Conservation (phyloP, 2,888 invertebrate genomes). For the Drosophila nigritarsus region DNA sequence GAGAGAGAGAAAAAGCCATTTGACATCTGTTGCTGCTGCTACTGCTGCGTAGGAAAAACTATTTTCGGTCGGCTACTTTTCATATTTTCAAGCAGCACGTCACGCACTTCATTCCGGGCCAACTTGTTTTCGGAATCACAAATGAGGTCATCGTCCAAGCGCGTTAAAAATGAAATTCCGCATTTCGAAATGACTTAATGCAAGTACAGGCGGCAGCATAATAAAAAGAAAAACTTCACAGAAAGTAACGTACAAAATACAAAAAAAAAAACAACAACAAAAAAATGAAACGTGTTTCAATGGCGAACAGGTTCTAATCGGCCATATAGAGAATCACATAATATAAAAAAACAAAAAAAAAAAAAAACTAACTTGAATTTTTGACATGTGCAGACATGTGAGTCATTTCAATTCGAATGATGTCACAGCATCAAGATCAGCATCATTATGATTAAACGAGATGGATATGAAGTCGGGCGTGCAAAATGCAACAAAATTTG, state of each 20-base stretch:
- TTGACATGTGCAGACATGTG: constrained; percentile 43
- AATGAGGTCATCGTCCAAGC: constrained; percentile 76
- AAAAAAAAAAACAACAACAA: constrained; percentile 1
- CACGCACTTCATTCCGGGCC: constrained; percentile 51
- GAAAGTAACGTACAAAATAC: neutral
- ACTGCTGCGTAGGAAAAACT: constrained; percentile 40
- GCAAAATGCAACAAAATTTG: constrained; percentile 8
- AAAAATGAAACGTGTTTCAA: constrained; percentile 63
- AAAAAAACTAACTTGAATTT: constrained; percentile 15
- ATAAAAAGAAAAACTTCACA: constrained; percentile 18
- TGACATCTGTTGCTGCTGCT: constrained; percentile 33
- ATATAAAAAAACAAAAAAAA: neutral
- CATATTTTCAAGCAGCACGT: constrained; percentile 52
- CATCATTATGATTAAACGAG: neutral
- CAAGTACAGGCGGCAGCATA: constrained; percentile 24
- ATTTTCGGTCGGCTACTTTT: constrained; percentile 55
- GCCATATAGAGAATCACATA: constrained; percentile 8
- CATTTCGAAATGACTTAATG: constrained; percentile 51
- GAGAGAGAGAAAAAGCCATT: neutral
- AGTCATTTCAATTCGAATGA: constrained; percentile 43
- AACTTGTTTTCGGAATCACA: constrained; percentile 30
- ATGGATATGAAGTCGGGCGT: neutral
- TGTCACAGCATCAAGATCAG: constrained; percentile 21
- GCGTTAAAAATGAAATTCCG: constrained; percentile 53
- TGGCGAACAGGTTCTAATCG: constrained; percentile 60